Evolutionary conservation across 2,888 invertebrate genomes (phyloP).

Genomic region (Microctonus hyperodae): DNA sequence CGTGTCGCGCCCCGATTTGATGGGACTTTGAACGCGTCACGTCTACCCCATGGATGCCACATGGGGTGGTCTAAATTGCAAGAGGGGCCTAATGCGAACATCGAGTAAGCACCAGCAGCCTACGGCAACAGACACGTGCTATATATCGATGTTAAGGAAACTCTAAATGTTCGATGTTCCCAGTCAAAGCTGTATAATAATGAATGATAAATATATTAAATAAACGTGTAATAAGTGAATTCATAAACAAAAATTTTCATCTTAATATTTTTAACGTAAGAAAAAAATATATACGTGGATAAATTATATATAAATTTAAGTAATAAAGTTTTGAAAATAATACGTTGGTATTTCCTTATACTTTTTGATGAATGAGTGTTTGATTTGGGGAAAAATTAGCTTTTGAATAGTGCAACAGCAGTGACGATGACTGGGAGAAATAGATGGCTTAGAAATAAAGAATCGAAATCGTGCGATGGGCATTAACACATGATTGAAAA

Average conservation of each 20-base stretch:
- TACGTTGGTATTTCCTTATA: too few species aligned
- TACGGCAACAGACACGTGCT: slow-evolving; percentile 20
- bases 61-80: slow-evolving; percentile 41
- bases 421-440: not conserved
- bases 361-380: too few species aligned
- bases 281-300: too few species aligned
- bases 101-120: slow-evolving; percentile 37
- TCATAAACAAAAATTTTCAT: not conserved
- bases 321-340: too few species aligned
- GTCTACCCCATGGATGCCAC: slow-evolving; percentile 35
- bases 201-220: not conserved
- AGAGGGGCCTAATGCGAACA: slow-evolving; percentile 42
- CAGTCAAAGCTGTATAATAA: not conserved
- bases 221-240: not conserved
- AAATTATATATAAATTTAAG: too few species aligned
- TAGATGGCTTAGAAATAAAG: not conserved
- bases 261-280: too few species aligned
- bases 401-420: slow-evolving; percentile 34
- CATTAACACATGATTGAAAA: slow-evolving; percentile 41
- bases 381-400: too few species aligned
- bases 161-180: slow-evolving; percentile 17
- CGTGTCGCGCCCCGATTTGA: slow-evolving; percentile 37
- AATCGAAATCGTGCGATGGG: not conserved
- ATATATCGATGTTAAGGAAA: slow-evolving; percentile 18
- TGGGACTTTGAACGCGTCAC: slow-evolving; percentile 44